Evolutionary conservation across 2,113 vertebrate species (phyloP).

Genomic region (Gavia stellata): DNA sequence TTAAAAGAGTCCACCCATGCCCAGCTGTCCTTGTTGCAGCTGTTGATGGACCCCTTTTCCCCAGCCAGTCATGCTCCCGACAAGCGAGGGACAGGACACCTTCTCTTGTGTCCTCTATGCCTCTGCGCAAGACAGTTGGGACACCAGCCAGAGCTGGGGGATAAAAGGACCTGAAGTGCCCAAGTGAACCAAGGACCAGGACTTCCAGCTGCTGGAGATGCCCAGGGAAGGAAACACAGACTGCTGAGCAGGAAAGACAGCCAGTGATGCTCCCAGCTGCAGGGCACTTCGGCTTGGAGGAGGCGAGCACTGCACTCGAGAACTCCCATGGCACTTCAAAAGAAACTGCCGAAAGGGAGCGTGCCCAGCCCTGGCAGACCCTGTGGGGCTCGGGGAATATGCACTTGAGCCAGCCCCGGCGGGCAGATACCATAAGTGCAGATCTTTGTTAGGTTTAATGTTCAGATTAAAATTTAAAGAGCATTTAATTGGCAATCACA

Average conservation of each 20-base stretch:
- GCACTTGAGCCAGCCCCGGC: background rate
- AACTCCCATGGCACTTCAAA: background rate
- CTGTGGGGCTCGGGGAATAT: background rate
- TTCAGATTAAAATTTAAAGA: conserved; percentile 37
- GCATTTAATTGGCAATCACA: conserved; percentile 46
- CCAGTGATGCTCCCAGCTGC: background rate
- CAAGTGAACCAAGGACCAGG: background rate
- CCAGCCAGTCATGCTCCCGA: background rate
- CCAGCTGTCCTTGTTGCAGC: background rate
- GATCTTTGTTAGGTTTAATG: background rate
- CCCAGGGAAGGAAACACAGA: background rate
- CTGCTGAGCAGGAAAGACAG: background rate
- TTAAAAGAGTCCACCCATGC: background rate
- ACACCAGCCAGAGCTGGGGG: background rate
- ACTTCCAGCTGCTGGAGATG: background rate
- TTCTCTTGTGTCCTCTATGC: background rate
- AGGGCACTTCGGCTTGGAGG: background rate
- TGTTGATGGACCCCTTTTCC: background rate
- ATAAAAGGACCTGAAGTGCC: background rate
- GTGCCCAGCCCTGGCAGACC: background rate
- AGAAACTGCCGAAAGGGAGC: fast-evolving
- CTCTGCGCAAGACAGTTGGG: background rate
- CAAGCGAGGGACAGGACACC: fast-evolving
- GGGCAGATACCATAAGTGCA: background rate
- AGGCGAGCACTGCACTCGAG: too few species aligned